Percentiles rank a stretch among this genome's conserved stretches.
Evolutionary conservation across 2,113 vertebrate genomes (phyloP).

Genomic region (Desmodus rotundus): DNA sequence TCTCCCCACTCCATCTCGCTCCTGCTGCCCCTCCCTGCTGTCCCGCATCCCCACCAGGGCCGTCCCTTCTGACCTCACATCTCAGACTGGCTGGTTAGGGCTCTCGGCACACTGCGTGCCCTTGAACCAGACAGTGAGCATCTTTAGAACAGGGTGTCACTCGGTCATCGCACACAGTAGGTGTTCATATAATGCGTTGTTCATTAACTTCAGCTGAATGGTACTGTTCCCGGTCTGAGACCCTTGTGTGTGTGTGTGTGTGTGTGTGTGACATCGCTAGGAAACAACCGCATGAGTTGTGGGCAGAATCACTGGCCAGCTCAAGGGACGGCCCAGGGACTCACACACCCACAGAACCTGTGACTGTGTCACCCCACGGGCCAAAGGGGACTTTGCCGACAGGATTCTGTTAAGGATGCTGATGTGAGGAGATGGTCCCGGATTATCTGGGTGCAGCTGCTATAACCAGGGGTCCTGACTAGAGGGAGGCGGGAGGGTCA

Average conservation of each 20-base stretch:
- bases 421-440: rapidly evolving
- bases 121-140: rapidly evolving
- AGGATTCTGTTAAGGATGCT: not conserved
- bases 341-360: not conserved
- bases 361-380: not conserved
- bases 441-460: rapidly evolving
- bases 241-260: no score
- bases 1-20: no score
- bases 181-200: rapidly evolving
- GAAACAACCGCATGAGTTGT: rapidly evolving
- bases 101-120: rapidly evolving
- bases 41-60: rapidly evolving
- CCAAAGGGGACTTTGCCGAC: not conserved
- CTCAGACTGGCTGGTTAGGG: not conserved
- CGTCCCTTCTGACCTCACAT: rapidly evolving
- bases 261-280: not conserved
- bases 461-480: rapidly evolving
- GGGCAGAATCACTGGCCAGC: rapidly evolving
- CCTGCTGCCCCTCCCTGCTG: not conserved
- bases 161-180: not conserved
- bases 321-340: rapidly evolving
- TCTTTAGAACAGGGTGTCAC: not conserved
- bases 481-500: not conserved
- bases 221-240: not conserved
- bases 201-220: rapidly evolving